Conservation (phyloP, 2,888 invertebrate genomes). For the Limnephilus marmoratus region DNA sequence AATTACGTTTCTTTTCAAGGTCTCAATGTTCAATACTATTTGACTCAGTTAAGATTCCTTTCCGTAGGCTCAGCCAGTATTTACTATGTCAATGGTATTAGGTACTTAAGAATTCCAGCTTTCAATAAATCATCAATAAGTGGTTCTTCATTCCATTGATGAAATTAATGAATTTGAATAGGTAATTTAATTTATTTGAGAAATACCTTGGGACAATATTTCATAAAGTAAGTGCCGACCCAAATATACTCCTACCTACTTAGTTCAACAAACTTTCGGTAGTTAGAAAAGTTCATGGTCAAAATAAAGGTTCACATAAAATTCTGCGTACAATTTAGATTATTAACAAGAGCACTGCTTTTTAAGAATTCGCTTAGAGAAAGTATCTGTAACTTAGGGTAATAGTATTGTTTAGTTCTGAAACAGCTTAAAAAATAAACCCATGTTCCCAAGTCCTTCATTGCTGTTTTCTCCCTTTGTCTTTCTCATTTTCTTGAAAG, state of each 20-base stretch:
- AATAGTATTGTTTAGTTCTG: too few species aligned
- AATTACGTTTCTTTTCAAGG: neutral
- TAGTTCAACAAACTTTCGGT: neutral
- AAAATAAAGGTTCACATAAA: too few species aligned
- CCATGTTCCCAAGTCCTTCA: too few species aligned
- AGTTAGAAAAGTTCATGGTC: neutral
- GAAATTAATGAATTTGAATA: neutral
- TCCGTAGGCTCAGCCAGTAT: neutral
- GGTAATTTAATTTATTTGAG: neutral
- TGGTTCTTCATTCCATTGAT: neutral
- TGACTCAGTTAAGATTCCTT: neutral
- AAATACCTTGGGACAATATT: neutral
- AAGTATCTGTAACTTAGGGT: too few species aligned
- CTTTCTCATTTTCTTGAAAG: too few species aligned
- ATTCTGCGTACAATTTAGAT: too few species aligned
- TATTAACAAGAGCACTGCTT: too few species aligned
- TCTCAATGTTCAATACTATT: neutral
- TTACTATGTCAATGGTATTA: neutral
- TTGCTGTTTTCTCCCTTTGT: too few species aligned
- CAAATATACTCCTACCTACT: neutral
- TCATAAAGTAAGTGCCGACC: neutral
- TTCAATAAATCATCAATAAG: neutral
- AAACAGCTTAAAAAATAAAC: too few species aligned
- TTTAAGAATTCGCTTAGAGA: too few species aligned
- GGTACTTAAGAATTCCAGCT: neutral